Evolutionary conservation across 1,140 invertebrate species (phyloP).

Genomic region (Calosoma granatense): DNA sequence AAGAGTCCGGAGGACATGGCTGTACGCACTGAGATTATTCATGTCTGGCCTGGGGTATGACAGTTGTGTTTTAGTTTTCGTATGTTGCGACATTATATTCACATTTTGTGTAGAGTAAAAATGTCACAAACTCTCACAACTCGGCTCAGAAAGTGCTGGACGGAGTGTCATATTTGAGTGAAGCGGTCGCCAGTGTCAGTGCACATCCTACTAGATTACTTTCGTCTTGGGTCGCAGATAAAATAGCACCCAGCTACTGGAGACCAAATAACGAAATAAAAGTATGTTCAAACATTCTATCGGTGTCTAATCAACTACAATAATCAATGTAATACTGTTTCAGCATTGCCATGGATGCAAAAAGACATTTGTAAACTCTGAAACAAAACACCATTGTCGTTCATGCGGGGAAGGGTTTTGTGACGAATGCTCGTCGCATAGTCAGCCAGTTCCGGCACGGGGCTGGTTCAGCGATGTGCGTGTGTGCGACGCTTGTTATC

Average conservation of each 20-base stretch:
- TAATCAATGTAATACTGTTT: constrained; percentile 8
- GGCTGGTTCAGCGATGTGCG: constrained; percentile 54
- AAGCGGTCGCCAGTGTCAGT: constrained; percentile 56
- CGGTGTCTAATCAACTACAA: background rate
- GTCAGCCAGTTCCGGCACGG: constrained; percentile 48
- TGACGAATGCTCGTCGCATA: constrained; percentile 48
- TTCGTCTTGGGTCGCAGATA: constrained; percentile 64
- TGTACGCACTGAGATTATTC: constrained; percentile 57
- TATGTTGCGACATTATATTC: constrained; percentile 11
- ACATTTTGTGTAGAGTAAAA: constrained; percentile 3
- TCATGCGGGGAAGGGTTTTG: constrained; percentile 67
- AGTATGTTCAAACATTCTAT: constrained; percentile 35
- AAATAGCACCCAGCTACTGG: constrained; percentile 74
- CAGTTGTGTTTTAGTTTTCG: constrained; percentile 12
- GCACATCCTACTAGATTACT: constrained; percentile 59
- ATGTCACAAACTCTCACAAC: constrained; percentile 43
- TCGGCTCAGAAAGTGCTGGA: constrained; percentile 68
- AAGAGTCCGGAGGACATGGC: constrained; percentile 58
- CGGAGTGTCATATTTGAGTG: constrained; percentile 58
- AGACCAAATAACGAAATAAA: constrained; percentile 65
- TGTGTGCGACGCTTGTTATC: constrained; percentile 56
- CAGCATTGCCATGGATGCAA: constrained; percentile 57
- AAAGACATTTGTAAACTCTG: constrained; percentile 38
- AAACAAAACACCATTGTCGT: constrained; percentile 69
- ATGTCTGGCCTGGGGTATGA: constrained; percentile 69